These are phyloP conservation scores for Lophius piscatorius DNA, from an alignment of 2,113 vertebrate genomes.

Conservation along the genomic window DNA sequence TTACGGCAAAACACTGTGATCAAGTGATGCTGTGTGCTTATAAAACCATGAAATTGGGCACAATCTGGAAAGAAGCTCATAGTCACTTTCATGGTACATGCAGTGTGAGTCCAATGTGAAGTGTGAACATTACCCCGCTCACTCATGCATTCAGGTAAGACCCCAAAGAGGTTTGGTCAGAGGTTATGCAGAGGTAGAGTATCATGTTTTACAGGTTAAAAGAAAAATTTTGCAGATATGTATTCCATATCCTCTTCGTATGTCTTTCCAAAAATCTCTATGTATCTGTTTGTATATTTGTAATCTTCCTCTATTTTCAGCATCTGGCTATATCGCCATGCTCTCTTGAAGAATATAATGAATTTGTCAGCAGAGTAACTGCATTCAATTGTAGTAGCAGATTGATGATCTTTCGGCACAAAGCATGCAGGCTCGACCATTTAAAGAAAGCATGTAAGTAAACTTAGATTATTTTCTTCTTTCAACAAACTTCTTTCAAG, in stretches of 20 bases:
- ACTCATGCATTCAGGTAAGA: conserved; percentile 74
- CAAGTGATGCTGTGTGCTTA: conserved; percentile 67
- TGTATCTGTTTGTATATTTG: background rate
- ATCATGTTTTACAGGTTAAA: conserved; percentile 29
- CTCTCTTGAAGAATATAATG: too few species aligned
- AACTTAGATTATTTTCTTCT: too few species aligned
- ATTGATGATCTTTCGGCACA: too few species aligned
- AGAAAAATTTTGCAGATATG: background rate
- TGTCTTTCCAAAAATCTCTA: background rate
- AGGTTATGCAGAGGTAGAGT: conserved; percentile 60
- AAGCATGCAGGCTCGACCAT: too few species aligned
- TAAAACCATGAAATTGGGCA: conserved; percentile 77
- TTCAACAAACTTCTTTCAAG: too few species aligned
- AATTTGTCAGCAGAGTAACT: too few species aligned
- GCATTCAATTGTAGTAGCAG: too few species aligned
- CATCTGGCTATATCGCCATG: too few species aligned
- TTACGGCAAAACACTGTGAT: conserved; percentile 66
- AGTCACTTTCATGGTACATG: conserved; percentile 76
- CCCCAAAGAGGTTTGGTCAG: conserved; percentile 61
- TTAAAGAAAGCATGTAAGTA: too few species aligned
- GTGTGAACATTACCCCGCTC: conserved; percentile 70
- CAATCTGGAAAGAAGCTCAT: conserved; percentile 75
- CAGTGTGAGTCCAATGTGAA: conserved; percentile 68
- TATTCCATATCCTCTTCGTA: background rate
- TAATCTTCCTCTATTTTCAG: too few species aligned